These are phyloP conservation scores for Larimichthys crocea DNA, from an alignment of 2,113 vertebrate genomes.

Conservation along the genomic window DNA sequence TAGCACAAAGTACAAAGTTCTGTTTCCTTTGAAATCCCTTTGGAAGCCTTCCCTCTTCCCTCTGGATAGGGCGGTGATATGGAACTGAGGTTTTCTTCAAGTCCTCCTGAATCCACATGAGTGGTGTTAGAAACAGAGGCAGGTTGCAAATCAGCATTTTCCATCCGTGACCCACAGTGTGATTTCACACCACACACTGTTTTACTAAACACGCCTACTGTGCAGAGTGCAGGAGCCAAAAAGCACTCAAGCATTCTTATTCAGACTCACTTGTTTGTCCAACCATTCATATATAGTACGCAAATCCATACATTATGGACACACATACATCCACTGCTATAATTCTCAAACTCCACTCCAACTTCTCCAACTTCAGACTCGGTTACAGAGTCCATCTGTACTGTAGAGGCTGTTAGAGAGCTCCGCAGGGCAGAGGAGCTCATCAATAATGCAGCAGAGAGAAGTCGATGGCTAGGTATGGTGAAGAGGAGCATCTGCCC, in stretches of 20 bases:
- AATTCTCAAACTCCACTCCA: slow-evolving; percentile 24
- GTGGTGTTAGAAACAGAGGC: slow-evolving; percentile 34
- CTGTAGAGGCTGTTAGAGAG: slow-evolving; percentile 44
- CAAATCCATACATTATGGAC: slow-evolving; percentile 3
- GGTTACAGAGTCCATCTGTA: slow-evolving; percentile 32
- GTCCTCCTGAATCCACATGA: slow-evolving; percentile 15
- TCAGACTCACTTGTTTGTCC: slow-evolving; percentile 5
- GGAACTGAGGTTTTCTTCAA: slow-evolving; percentile 43
- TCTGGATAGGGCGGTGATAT: slow-evolving; percentile 20
- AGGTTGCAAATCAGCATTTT: slow-evolving; percentile 60
- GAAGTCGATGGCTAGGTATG: slow-evolving; percentile 47
- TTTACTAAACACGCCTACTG: slow-evolving; percentile 44
- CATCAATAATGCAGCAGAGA: slow-evolving; percentile 75
- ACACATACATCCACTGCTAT: slow-evolving; percentile 6
- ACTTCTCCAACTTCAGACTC: slow-evolving; percentile 23
- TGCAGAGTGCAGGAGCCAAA: slow-evolving; percentile 33
- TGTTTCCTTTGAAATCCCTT: slow-evolving; percentile 61
- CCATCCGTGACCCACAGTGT: slow-evolving; percentile 43
- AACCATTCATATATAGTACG: not conserved
- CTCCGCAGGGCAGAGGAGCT: slow-evolving; percentile 50
- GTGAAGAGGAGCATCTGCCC: slow-evolving; percentile 63
- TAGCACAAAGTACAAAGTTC: slow-evolving; percentile 3
- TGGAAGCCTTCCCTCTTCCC: slow-evolving; percentile 26
- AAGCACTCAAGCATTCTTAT: slow-evolving; percentile 10
- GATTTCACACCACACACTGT: slow-evolving; percentile 61